Percentiles rank a stretch among this genome's conserved stretches.
Conservation (phyloP, 2,888 invertebrate species). For the Philhelius pedissequus region DNA sequence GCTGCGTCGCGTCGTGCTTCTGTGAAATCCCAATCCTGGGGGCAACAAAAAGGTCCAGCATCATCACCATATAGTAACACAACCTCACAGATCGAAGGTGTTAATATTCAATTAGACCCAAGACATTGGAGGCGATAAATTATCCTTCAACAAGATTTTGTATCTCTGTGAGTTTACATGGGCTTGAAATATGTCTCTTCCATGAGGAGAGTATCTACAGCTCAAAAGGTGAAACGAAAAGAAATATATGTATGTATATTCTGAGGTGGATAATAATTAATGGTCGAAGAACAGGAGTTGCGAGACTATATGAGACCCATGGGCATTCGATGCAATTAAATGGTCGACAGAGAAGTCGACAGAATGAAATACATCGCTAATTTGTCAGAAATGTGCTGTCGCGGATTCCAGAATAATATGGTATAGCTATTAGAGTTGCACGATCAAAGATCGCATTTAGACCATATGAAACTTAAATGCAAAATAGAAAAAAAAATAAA, state of each 20-base stretch:
- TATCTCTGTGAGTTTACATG: constrained; percentile 25
- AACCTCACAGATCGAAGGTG: constrained; percentile 73
- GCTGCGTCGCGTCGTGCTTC: constrained; percentile 19
- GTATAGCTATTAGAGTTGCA: background rate
- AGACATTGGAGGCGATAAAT: constrained; percentile 62
- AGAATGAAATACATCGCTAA: constrained; percentile 42
- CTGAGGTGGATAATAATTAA: constrained; percentile 34
- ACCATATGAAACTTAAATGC: background rate
- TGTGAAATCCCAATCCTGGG: constrained; percentile 45
- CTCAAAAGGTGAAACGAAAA: constrained; percentile 3
- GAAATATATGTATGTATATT: background rate
- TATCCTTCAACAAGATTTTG: constrained; percentile 62
- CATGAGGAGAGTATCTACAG: background rate
- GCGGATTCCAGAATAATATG: background rate
- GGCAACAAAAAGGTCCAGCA: constrained; percentile 35
- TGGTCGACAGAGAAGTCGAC: constrained; percentile 32
- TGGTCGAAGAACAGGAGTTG: constrained; percentile 35
- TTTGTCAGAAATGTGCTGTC: constrained; percentile 34
- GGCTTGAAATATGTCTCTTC: constrained; percentile 41
- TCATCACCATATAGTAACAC: constrained; percentile 30
- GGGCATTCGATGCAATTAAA: constrained; percentile 49
- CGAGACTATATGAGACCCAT: constrained; percentile 17
- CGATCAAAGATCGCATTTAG: background rate
- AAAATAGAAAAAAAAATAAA: background rate
- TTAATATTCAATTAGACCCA: constrained; percentile 78